Base-by-base conservation (phyloP, 2,888 invertebrate species). In the Molorchus minor region DNA sequence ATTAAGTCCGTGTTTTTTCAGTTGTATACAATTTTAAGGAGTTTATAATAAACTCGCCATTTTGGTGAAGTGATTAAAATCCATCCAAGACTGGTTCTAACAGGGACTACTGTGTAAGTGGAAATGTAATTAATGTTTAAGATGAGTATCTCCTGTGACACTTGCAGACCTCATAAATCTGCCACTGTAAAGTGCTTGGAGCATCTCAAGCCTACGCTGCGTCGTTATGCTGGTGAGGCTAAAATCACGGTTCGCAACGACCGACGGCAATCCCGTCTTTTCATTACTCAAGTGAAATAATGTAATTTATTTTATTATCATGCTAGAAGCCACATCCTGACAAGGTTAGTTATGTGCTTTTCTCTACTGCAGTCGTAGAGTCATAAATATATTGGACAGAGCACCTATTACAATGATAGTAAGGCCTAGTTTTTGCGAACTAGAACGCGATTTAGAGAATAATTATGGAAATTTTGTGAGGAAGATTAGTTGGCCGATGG, bases 71-170 rank as follows among this genome's bases (percentile, higher is more conserved):
- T n/a, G n/a, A n/a, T n/a, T n/a, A n/a, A n/a, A n/a, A n/a, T n/a
- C n/a, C n/a, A n/a, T n/a, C n/a, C n/a, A n/a, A n/a, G n/a, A n/a
- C n/a, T n/a, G n/a, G n/a, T n/a, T n/a, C 8, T 25, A 25, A 25
- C 25, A 25, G 8, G 25, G n/a, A n/a, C n/a, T n/a, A n/a, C n/a
- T n/a, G 25, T 25, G 4, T 25, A 5, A 25, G 8, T 25, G 25
- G 25, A 25, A 5, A 5, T 25, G 25, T 25, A 25, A 25, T 25
- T 25, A 25, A 25, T 5, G n/a, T n/a, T 36, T 36, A 36, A 20
- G 43, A 43, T 43, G 43, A 43, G 43, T 21, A 43, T 43, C 43
- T 43, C 12, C 25, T 13, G 43, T 25, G 43, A 43, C 43, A 25
- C 5, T 43, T 15, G 43, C 43, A 25, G 13, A 25, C 20, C 43